Percentiles rank a stretch among this genome's conserved stretches.
phyloP scores from a whole-genome alignment of 2,113 vertebrate genomes.

The Barbus barbus region DNA sequence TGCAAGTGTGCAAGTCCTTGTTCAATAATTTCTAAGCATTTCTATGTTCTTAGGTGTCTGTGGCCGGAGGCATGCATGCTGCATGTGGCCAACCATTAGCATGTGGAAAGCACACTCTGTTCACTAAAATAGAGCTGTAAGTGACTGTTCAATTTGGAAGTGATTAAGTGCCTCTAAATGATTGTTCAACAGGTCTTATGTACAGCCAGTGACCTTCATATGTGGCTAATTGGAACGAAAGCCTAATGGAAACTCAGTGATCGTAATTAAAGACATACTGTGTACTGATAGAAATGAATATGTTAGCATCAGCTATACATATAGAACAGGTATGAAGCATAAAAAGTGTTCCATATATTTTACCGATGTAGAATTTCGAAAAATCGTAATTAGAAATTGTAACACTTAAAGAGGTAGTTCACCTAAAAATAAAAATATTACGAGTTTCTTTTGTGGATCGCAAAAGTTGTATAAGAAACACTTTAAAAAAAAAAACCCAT shows the following conservation, averaged over 20 bases:
- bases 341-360: not conserved
- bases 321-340: not conserved
- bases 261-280: not conserved
- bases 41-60: constrained; percentile 23
- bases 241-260: not conserved
- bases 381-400: not conserved
- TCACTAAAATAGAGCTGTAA: not conserved
- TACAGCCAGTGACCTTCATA: not conserved
- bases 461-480: not conserved
- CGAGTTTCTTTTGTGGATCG: too few species aligned
- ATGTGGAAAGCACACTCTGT: not conserved
- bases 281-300: not conserved
- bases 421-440: not conserved
- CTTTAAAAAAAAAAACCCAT: not conserved
- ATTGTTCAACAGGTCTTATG: not conserved
- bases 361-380: not conserved
- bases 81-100: constrained; percentile 11
- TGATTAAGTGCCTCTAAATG: not conserved
- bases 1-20: not conserved
- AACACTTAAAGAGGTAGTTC: not conserved
- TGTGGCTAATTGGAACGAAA: not conserved
- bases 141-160: not conserved
- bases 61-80: not conserved
- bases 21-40: constrained; percentile 8
- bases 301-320: not conserved